Base-by-base conservation (phyloP, 1,140 invertebrate genomes). In the Philotrypesis tridentata region DNA sequence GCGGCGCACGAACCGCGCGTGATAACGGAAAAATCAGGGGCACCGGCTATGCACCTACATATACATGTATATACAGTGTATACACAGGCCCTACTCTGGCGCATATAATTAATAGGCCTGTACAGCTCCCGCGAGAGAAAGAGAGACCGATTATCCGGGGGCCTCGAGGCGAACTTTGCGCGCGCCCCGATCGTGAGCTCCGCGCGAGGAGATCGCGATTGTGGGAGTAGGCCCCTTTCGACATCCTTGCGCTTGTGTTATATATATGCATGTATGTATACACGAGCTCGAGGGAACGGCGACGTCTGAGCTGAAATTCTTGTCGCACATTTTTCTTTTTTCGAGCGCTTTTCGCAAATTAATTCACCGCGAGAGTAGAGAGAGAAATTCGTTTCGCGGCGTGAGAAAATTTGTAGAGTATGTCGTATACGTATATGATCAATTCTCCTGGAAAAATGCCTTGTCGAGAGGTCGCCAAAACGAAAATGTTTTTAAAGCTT, bases 121-220 rank as follows among this genome's bases (percentile, higher is more conserved):
- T 67, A n/a, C 5, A 70, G 17, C 27, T 21, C 37, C 67, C 27
- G 61, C 37, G 70, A 55, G 48, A 55, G 21, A 21, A 17, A 55
- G 48, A 55, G 14, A 55, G 48, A 55, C 4, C 3, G 48, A 43
- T 43, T 43, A 43, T 43, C 17, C n/a, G 17, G n/a, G 48, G n/a
- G 48, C 48, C 70, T 72, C 37, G 70, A 33, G 70, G 70, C 70
- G 70, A 21, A 43, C 12, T 43, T 27, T 40, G n/a, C n/a, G n/a
- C 9, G 70, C 37, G 21, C 17, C 70, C 21, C 33, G 70, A 72
- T 37, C 70, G 33, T 72, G 33, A 9, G 68, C 29, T 11, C n/a
- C n/a, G n/a, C 67, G 37, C 70, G 70, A 72, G 70, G 37, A 43
- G 43, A 72, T 72, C 70, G 70, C 70, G 70, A 72, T 72, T 48